Conservation (phyloP, 2,888 invertebrate genomes). For the Hypomecis atomaria region DNA sequence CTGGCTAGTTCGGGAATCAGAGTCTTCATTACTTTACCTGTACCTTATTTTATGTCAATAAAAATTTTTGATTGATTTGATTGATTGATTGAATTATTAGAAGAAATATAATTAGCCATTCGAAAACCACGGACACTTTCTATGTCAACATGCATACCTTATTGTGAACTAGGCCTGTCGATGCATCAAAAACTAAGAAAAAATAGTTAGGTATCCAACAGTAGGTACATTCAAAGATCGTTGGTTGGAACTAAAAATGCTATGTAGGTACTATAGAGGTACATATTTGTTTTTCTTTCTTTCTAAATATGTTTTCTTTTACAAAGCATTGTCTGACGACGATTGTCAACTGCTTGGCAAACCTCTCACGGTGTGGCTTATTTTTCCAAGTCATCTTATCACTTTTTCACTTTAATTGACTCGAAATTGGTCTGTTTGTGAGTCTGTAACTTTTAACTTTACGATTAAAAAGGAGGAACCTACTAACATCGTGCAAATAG, state of each 20-base stretch:
- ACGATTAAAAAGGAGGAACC: no score
- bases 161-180: no score
- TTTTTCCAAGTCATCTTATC: slow-evolving; percentile 35
- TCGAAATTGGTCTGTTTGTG: slow-evolving; percentile 1
- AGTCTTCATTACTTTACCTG: no score
- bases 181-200: no score
- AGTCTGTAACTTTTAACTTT: neutral
- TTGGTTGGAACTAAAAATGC: slow-evolving; percentile 1
- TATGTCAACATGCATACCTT: no score
- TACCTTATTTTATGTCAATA: no score
- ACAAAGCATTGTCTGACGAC: slow-evolving; percentile 32
- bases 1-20: no score
- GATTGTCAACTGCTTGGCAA: slow-evolving; percentile 60
- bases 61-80: no score
- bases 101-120: no score
- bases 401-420: neutral
- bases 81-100: no score
- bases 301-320: slow-evolving; percentile 23
- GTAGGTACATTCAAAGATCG: neutral
- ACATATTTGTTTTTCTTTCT: slow-evolving; percentile 20
- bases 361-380: slow-evolving; percentile 48
- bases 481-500: no score
- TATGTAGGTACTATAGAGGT: neutral
- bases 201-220: neutral
- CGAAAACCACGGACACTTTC: no score